Base-by-base conservation (phyloP, 2,113 vertebrate species). In the Heliornis fulica region DNA sequence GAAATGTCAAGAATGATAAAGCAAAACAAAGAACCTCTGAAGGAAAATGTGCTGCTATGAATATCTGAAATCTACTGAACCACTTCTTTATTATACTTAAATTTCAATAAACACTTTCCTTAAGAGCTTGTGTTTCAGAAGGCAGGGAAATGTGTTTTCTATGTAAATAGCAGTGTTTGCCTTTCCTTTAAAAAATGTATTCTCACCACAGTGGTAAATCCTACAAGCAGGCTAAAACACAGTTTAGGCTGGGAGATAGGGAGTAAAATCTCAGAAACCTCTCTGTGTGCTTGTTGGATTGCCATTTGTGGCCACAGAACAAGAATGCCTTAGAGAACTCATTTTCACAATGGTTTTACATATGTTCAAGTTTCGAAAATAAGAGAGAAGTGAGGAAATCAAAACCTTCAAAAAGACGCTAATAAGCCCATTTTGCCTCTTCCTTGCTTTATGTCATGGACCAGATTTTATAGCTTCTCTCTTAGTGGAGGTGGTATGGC, bases 1-100 rank as follows among this genome's bases (percentile, higher is more conserved):
- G 96, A 94, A 92, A 93, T 95, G 85, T 92, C 93, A 94, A 64
- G 87, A 96, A 84, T 60, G 60, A 94, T 90, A 89, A 96, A 90
- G 51, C 71, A 93, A 95, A 94, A 63, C 51, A 57, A 90, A 81
- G 68, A 93, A 64, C 60, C 66, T 93, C 69, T 93, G 48, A 89
- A 93, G 79, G 40, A 64, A 94, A 92, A 93, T 43, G 40, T 78
- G 36, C 80, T 94, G 53, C 88, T 20, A 38, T 65, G 72, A 92
- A 90, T 94, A 92, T 59, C 83, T 86, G 72, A 86, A 92, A 90
- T 88, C 72, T 92, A 89, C 60, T 48, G 38, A 92, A 78, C 41
- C 29, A 45, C 46, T 83, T 82, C 79, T 83, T 84, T 92, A 90
- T 90, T 94, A 60, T 64, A 75, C 76, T 93, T 93, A 94, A 71